phyloP scores from a whole-genome alignment of 1,140 invertebrate species.

The Ceratitis capitata region DNA sequence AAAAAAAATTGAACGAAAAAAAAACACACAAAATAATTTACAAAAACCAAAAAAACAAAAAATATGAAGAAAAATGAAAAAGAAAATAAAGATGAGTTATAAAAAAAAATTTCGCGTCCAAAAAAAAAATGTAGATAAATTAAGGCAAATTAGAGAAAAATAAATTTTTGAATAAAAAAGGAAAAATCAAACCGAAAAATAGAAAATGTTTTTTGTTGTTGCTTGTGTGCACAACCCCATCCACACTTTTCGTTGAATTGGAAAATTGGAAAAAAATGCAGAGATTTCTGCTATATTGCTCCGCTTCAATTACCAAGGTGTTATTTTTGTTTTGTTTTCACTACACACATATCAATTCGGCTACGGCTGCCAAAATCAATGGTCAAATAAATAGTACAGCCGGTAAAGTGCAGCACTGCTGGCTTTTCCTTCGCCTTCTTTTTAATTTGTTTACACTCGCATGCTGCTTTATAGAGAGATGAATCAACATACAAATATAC shows the following conservation, averaged over 20 bases:
- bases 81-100: too few relatives aligned
- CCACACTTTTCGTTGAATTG: not conserved
- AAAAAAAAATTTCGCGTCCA: too few relatives aligned
- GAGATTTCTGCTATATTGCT: not conserved
- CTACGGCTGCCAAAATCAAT: not conserved
- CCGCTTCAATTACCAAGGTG: too few relatives aligned
- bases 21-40: too few relatives aligned
- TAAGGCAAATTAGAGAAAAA: not conserved
- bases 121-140: not conserved
- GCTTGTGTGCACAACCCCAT: not conserved
- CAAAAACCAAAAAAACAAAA: too few relatives aligned
- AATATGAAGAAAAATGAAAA: too few relatives aligned
- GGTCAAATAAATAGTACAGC: not conserved
- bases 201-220: not conserved
- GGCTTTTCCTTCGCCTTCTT: not conserved
- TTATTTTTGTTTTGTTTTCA: not conserved
- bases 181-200: not conserved
- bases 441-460: not conserved
- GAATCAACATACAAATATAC: not conserved
- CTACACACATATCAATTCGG: not conserved
- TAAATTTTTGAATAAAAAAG: not conserved
- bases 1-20: too few relatives aligned
- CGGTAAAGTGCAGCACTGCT: not conserved
- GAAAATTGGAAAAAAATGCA: constrained; percentile 3
- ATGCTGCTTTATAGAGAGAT: not conserved